Percentiles rank a stretch among this genome's conserved stretches.
These are phyloP conservation scores for Wasmannia auropunctata DNA, from an alignment of 1,140 invertebrate species.

Conservation along the genomic window DNA sequence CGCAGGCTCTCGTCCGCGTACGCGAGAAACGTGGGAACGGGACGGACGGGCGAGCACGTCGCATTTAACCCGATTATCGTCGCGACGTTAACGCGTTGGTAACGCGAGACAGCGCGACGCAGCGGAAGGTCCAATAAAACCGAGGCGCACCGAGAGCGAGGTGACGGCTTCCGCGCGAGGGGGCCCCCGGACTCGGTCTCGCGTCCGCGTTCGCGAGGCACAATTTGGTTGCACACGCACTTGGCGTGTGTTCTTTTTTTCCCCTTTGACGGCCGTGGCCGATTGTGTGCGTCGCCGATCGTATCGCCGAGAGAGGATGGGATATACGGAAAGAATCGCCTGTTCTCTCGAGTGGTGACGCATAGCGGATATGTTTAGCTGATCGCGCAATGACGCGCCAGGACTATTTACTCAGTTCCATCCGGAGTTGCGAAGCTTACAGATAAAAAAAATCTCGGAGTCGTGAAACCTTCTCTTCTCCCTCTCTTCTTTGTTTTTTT, in stretches of 20 bases:
- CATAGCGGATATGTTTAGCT: neutral
- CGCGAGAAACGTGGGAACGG: constrained; percentile 46
- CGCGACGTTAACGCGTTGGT: constrained; percentile 43
- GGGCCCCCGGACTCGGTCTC: neutral
- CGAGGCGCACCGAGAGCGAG: too few species aligned
- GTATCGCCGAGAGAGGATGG: neutral
- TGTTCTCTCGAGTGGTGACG: constrained; percentile 7
- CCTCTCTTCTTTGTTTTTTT: neutral
- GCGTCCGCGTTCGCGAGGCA: neutral
- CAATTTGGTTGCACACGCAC: neutral
- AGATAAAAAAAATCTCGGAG: neutral
- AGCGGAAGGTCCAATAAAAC: too few species aligned
- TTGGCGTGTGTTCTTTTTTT: neutral
- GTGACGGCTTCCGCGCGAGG: constrained; percentile 14
- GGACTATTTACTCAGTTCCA: neutral
- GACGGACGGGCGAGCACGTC: neutral
- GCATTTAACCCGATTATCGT: constrained; percentile 52
- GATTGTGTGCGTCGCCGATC: neutral
- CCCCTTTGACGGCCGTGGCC: neutral
- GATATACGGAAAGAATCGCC: constrained; percentile 9
- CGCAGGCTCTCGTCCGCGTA: neutral
- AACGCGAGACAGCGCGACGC: constrained; percentile 20
- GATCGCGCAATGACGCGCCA: constrained; percentile 14
- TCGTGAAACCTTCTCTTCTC: neutral
- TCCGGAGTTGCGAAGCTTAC: neutral